phyloP scores from a whole-genome alignment of 2,888 invertebrate species.

The Monoplex corrugatus region DNA sequence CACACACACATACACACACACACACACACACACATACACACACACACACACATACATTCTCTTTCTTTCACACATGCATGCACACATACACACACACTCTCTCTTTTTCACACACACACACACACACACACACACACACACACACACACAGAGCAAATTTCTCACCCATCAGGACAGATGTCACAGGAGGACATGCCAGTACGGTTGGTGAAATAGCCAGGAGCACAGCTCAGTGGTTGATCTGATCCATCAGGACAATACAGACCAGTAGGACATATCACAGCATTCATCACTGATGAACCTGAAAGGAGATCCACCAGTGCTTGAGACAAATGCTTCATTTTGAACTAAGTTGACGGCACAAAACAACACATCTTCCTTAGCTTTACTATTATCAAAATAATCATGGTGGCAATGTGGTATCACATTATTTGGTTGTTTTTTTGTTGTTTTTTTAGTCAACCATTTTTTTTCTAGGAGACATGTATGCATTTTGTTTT shows the following conservation, averaged over 20 bases:
- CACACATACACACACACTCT: no score
- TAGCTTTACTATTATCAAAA: no score
- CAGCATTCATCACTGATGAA: slow-evolving; percentile 66
- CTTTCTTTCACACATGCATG: not conserved
- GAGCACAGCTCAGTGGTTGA: slow-evolving; percentile 66
- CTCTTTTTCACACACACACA: no score
- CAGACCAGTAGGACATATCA: slow-evolving; percentile 72
- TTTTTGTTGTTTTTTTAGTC: no score
- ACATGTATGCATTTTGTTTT: no score
- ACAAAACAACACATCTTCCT: not conserved
- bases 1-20: no score
- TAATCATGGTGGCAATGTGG: no score
- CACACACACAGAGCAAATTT: no score
- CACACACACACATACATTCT: no score
- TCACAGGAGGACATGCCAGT: slow-evolving; percentile 73
- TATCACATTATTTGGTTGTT: no score
- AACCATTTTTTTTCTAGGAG: no score
- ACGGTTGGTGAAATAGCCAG: slow-evolving; percentile 75
- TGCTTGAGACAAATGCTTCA: not conserved
- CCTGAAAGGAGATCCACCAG: slow-evolving; percentile 61
- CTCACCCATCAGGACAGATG: slow-evolving; percentile 76
- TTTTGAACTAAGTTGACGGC: not conserved
- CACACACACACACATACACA: not conserved
- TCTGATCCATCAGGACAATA: slow-evolving; percentile 73
- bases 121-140: slow-evolving; percentile 1